A percentile compares a stretch with the other conserved stretches of the same genome.
Evolutionary conservation across 2,888 invertebrate genomes (phyloP).

Genomic region (Leucophenga maculata): DNA sequence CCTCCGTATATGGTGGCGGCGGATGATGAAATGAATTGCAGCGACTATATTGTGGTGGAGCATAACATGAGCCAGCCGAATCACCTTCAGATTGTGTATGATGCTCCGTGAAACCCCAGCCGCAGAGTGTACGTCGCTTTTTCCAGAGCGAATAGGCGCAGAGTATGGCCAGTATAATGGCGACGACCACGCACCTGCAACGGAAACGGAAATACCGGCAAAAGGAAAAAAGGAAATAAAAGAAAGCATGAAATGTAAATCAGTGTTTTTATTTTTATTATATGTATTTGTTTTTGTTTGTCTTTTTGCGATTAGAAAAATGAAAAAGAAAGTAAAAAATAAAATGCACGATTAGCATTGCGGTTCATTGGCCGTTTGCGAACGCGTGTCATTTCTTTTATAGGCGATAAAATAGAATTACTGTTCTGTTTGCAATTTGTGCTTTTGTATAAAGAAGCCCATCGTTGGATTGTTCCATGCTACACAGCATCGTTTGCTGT

Average conservation of each 20-base stretch:
- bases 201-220: background rate
- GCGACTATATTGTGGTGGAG: constrained; percentile 87
- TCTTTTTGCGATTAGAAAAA: background rate
- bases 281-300: background rate
- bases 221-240: background rate
- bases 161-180: constrained; percentile 79
- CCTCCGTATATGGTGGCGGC: constrained; percentile 89
- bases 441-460: constrained; percentile 61
- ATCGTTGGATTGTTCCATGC: no score
- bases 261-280: no score
- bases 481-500: constrained; percentile 22
- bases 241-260: background rate
- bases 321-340: no score
- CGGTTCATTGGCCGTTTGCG: background rate
- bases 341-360: background rate
- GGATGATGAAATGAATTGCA: constrained; percentile 88
- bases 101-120: constrained; percentile 75
- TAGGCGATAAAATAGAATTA: constrained; percentile 31
- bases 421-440: constrained; percentile 60
- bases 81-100: constrained; percentile 80
- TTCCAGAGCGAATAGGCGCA: constrained; percentile 81
- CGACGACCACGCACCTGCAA: constrained; percentile 78
- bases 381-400: background rate
- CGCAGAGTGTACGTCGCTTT: constrained; percentile 72
- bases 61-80: constrained; percentile 85